Conservation (phyloP, 2,888 invertebrate genomes). For the Prenolepis imparis region DNA sequence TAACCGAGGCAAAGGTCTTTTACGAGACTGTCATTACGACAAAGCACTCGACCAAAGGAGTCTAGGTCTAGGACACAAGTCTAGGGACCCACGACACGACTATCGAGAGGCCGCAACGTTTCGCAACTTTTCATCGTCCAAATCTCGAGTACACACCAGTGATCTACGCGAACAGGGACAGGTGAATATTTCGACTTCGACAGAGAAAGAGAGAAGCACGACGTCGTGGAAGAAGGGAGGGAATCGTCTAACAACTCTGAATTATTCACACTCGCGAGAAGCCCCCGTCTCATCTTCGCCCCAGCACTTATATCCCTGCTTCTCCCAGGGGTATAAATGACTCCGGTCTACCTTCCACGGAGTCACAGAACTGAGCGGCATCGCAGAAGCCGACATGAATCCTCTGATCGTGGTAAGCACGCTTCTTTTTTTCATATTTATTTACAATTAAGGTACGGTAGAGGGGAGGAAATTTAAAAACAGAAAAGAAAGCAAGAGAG, state of each 20-base stretch:
- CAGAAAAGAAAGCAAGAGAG: constrained; percentile 15
- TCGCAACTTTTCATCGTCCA: constrained; percentile 67
- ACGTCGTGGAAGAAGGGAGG: constrained; percentile 68
- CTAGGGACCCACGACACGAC: constrained; percentile 41
- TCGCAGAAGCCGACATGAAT: constrained; percentile 86
- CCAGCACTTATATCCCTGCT: constrained; percentile 75
- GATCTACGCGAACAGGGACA: constrained; percentile 45
- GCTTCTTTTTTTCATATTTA: constrained; percentile 50
- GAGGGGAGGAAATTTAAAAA: constrained; percentile 13
- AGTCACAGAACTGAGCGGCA: constrained; percentile 86
- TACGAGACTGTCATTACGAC: constrained; percentile 30
- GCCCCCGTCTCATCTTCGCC: constrained; percentile 83
- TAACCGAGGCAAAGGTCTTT: no score
- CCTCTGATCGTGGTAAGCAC: constrained; percentile 86
- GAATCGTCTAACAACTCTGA: constrained; percentile 79
- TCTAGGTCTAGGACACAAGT: constrained; percentile 79
- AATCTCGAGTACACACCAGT: constrained; percentile 61
- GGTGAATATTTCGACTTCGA: constrained; percentile 2
- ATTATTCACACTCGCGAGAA: constrained; percentile 85
- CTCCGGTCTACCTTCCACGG: constrained; percentile 83
- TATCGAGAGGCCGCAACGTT: constrained; percentile 59
- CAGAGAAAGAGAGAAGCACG: constrained; percentile 68
- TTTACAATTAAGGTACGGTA: constrained; percentile 45
- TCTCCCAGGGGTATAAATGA: constrained; percentile 84
- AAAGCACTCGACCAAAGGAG: constrained; percentile 55